A percentile compares a stretch with the other conserved stretches of the same genome.
Evolutionary conservation across 2,888 invertebrate genomes (phyloP).

Genomic region (Catotricha subobsoleta): DNA sequence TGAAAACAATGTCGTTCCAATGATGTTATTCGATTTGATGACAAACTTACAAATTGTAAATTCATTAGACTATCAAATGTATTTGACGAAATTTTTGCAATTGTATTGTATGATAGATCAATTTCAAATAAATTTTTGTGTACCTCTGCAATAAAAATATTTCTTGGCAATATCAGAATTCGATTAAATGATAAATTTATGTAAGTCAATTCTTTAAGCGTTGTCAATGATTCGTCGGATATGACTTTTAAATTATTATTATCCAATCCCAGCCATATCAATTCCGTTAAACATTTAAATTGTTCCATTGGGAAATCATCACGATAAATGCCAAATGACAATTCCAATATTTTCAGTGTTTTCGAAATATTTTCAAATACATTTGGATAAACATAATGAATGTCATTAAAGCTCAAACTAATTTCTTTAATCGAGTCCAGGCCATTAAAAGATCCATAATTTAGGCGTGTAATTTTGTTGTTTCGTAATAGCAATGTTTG

Average conservation of each 20-base stretch:
- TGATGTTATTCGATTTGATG: constrained; percentile 55
- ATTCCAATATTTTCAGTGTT: constrained; percentile 62
- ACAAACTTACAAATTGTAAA: constrained; percentile 59
- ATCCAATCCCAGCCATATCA: constrained; percentile 72
- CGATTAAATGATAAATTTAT: constrained; percentile 75
- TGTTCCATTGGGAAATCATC: constrained; percentile 62
- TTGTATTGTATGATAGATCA: constrained; percentile 63
- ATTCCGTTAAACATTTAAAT: constrained; percentile 49
- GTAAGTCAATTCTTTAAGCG: constrained; percentile 53
- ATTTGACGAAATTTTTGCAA: constrained; percentile 45
- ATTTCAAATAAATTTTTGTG: constrained; percentile 60
- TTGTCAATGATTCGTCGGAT: constrained; percentile 49
- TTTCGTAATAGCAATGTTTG: constrained; percentile 67
- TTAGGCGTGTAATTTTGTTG: constrained; percentile 60
- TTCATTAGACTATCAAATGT: constrained; percentile 56
- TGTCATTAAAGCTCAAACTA: constrained; percentile 78
- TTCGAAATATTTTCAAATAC: constrained; percentile 61
- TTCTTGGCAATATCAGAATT: constrained; percentile 47
- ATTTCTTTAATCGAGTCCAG: constrained; percentile 66
- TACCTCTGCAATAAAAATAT: constrained; percentile 46
- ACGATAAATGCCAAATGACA: constrained; percentile 68
- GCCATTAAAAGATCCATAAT: constrained; percentile 51
- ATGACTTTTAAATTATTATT: constrained; percentile 69
- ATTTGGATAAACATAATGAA: constrained; percentile 62
- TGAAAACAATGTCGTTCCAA: constrained; percentile 55